Conservation (phyloP, 2,888 invertebrate genomes). For the Toxonevra muliebris region DNA sequence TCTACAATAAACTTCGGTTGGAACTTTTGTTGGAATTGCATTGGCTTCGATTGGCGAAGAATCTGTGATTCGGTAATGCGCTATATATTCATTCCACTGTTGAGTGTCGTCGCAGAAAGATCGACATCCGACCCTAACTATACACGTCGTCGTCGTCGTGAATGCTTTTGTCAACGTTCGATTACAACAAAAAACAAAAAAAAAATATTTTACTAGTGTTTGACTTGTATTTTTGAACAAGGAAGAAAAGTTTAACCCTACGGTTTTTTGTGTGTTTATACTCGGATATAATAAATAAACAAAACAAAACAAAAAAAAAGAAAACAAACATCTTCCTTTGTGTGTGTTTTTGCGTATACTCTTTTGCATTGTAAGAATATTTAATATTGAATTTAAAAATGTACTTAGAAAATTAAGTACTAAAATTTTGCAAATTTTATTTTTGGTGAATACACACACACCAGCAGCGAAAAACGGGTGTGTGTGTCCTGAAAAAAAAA, state of each 20-base stretch:
- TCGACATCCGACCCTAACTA: conserved; percentile 34
- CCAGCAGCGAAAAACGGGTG: conserved; percentile 46
- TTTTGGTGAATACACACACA: conserved; percentile 51
- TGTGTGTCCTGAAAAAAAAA: conserved; percentile 30
- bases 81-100: conserved; percentile 55
- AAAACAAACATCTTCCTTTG: background rate
- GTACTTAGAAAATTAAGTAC: background rate
- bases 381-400: too few relatives aligned
- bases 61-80: background rate
- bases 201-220: too few relatives aligned
- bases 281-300: too few relatives aligned
- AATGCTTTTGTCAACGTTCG: background rate
- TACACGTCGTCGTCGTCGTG: conserved; percentile 16
- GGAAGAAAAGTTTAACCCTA: too few relatives aligned
- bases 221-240: too few relatives aligned
- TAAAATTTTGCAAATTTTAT: conserved; percentile 26
- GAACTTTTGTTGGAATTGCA: background rate
- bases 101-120: conserved; percentile 62
- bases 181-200: too few relatives aligned
- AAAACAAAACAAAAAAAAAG: background rate
- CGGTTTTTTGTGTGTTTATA: too few relatives aligned
- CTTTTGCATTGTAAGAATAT: too few relatives aligned
- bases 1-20: background rate
- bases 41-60: too few relatives aligned
- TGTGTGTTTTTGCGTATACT: too few relatives aligned